Percentiles rank a stretch among this genome's conserved stretches.
These are phyloP conservation scores for Biston stratarius DNA, from an alignment of 2,888 invertebrate species.

Conservation along the genomic window DNA sequence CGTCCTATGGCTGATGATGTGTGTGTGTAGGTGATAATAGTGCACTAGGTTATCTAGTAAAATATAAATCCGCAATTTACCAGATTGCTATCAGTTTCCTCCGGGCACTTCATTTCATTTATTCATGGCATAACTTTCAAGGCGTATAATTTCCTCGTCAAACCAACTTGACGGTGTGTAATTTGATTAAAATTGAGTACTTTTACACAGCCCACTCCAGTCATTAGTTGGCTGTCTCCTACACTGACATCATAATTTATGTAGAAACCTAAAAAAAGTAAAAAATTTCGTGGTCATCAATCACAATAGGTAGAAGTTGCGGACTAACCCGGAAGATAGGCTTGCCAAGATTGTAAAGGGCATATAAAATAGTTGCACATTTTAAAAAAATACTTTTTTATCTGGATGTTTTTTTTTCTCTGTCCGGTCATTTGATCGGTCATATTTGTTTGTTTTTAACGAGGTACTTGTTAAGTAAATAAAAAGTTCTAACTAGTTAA, in stretches of 20 bases:
- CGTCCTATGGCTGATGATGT: too few species aligned
- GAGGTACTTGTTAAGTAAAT: too few species aligned
- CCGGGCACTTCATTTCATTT: background rate
- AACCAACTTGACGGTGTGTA: conserved; percentile 9
- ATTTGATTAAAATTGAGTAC: conserved; percentile 39
- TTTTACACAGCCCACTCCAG: conserved; percentile 27
- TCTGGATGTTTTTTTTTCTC: too few species aligned
- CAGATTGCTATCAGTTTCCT: too few species aligned
- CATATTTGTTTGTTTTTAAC: too few species aligned
- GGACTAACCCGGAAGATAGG: background rate
- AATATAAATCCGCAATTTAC: too few species aligned
- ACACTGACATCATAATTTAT: conserved; percentile 46
- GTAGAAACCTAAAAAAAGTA: conserved; percentile 41
- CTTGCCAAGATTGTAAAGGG: background rate
- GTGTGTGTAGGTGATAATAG: background rate
- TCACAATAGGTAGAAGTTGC: conserved; percentile 31
- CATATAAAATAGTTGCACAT: background rate
- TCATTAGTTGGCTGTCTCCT: conserved; percentile 47
- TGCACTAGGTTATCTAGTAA: too few species aligned
- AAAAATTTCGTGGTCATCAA: conserved; percentile 43
- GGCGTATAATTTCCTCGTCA: conserved; percentile 15
- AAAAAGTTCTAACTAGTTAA: too few species aligned
- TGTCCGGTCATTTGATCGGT: too few species aligned
- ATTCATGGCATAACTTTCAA: background rate
- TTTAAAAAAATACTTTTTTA: too few species aligned